Percentiles rank a stretch among this genome's conserved stretches.
Conservation (phyloP, 2,888 invertebrate genomes). For the Papilio elwesi region DNA sequence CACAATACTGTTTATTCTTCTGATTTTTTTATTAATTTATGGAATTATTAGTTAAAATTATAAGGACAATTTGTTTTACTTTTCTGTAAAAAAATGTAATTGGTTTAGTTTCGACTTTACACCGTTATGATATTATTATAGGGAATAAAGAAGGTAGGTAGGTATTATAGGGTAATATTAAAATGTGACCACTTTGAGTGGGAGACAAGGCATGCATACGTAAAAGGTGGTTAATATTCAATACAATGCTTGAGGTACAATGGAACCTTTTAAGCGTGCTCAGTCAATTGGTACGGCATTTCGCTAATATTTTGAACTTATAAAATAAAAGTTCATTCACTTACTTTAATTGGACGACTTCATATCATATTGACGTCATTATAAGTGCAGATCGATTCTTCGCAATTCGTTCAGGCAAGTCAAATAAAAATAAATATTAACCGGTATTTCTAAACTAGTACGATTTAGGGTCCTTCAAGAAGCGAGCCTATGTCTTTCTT, state of each 20-base stretch:
- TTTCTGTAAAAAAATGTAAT: neutral
- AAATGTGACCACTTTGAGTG: slow-evolving; percentile 49
- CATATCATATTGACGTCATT: neutral
- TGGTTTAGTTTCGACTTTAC: neutral
- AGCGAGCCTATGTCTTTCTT: too few species aligned
- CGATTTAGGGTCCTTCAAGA: too few species aligned
- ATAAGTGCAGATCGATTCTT: too few species aligned
- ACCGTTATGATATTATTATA: too few species aligned
- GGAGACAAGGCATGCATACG: slow-evolving; percentile 41
- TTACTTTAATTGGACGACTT: neutral
- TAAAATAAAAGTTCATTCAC: neutral
- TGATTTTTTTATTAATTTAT: too few species aligned
- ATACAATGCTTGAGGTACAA: slow-evolving; percentile 44
- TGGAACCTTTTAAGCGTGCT: slow-evolving; percentile 20
- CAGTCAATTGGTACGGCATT: neutral
- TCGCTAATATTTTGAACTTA: neutral
- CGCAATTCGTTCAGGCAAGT: neutral
- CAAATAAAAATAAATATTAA: too few species aligned
- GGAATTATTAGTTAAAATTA: too few species aligned
- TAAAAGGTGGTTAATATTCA: slow-evolving; percentile 66
- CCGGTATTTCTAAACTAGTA: too few species aligned
- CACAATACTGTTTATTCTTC: too few species aligned
- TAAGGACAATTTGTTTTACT: neutral
- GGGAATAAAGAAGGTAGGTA: slow-evolving; percentile 39
- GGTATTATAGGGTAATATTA: slow-evolving; percentile 50